These are phyloP conservation scores for Erynnis tages DNA, from an alignment of 2,888 invertebrate genomes.

Conservation along the genomic window DNA sequence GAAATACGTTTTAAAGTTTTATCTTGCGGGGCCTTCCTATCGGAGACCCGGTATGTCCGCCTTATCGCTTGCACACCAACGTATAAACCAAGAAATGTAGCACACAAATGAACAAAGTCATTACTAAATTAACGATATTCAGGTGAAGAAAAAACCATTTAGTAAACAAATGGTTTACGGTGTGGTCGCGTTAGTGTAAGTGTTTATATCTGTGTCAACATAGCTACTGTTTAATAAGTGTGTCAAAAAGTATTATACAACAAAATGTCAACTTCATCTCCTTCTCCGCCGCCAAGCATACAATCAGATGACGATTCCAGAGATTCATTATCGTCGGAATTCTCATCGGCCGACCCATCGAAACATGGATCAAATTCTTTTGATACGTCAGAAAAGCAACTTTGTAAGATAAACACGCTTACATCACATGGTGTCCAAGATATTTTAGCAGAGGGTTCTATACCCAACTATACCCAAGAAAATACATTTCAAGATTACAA, in stretches of 20 bases:
- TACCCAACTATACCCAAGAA: constrained; percentile 49
- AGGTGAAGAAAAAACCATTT: constrained; percentile 78
- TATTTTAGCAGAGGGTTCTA: constrained; percentile 63
- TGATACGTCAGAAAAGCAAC: constrained; percentile 42
- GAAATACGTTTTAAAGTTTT: constrained; percentile 66
- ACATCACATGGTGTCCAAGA: constrained; percentile 71
- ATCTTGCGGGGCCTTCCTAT: constrained; percentile 68
- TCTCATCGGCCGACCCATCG: constrained; percentile 43
- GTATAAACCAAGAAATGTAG: constrained; percentile 52
- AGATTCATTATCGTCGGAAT: constrained; percentile 55
- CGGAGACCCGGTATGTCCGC: constrained; percentile 69
- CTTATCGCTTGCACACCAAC: constrained; percentile 71
- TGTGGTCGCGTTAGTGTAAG: constrained; percentile 59
- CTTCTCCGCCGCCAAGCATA: constrained; percentile 60
- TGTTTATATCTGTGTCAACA: constrained; percentile 40
- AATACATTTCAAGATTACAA: constrained; percentile 57
- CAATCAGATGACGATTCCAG: constrained; percentile 58
- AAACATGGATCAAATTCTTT: constrained; percentile 41
- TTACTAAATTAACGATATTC: constrained; percentile 77
- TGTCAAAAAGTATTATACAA: constrained; percentile 23
- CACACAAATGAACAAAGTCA: constrained; percentile 71
- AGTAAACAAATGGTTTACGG: constrained; percentile 70
- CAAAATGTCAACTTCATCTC: constrained; percentile 55
- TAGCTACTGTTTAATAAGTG: constrained; percentile 28
- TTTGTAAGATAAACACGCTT: constrained; percentile 44